phyloP scores from a whole-genome alignment of 2,113 vertebrate genomes.

The Callopanchax toddi region DNA sequence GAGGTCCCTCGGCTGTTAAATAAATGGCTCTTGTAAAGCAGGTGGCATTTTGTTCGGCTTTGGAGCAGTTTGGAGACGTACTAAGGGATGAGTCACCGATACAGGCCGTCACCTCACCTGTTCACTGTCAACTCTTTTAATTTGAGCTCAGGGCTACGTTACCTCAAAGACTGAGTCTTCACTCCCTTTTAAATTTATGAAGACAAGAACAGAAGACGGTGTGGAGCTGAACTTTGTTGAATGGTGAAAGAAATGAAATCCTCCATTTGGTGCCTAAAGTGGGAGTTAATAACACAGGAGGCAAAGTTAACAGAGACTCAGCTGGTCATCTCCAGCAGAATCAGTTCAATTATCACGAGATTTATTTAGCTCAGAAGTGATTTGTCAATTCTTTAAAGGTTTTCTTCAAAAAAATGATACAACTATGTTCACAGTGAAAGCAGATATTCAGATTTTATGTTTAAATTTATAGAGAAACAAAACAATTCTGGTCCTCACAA shows the following conservation, averaged over 20 bases:
- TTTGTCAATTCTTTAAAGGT: too few relatives aligned
- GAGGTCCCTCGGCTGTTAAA: not conserved
- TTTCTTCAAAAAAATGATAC: too few relatives aligned
- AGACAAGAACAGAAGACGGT: conserved; percentile 12
- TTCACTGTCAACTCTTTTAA: conserved; percentile 34
- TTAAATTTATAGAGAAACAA: too few relatives aligned
- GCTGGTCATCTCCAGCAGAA: too few relatives aligned
- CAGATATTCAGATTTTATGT: too few relatives aligned
- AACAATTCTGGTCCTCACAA: too few relatives aligned
- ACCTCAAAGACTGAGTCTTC: conserved; percentile 16
- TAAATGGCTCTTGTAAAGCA: conserved; percentile 28
- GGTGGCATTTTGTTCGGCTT: conserved; percentile 7
- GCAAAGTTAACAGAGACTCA: conserved; percentile 1
- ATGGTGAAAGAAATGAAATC: conserved; percentile 12
- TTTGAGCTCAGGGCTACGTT: conserved; percentile 31
- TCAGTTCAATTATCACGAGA: too few relatives aligned
- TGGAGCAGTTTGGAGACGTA: conserved; percentile 11
- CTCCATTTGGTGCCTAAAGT: not conserved
- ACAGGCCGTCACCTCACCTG: conserved; percentile 28
- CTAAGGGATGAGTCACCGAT: conserved; percentile 17
- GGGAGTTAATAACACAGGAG: not conserved
- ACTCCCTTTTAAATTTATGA: conserved; percentile 22
- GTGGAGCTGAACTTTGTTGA: not conserved
- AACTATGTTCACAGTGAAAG: too few relatives aligned
- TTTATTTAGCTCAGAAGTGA: too few relatives aligned